Evolutionary conservation across 2,888 invertebrate genomes (phyloP).

Genomic region (Ischnura elegans): DNA sequence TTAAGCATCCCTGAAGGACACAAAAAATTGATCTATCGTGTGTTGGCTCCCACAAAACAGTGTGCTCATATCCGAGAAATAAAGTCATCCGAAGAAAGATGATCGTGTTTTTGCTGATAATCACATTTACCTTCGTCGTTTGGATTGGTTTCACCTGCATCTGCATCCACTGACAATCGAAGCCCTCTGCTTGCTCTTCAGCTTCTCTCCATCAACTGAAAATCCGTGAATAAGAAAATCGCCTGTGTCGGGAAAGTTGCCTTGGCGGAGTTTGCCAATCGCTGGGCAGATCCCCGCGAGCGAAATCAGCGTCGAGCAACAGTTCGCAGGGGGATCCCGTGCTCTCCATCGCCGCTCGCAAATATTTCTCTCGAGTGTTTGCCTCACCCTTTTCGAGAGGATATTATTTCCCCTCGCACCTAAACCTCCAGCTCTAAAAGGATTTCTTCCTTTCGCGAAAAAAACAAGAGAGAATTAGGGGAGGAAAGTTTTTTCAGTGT

Average conservation of each 20-base stretch:
- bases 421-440: constrained; percentile 35
- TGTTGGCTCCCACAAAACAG: neutral
- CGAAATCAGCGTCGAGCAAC: no score
- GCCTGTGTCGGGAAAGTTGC: neutral
- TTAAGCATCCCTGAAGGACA: neutral
- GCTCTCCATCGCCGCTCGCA: neutral
- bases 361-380: neutral
- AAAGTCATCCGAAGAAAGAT: neutral
- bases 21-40: neutral
- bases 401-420: constrained; percentile 11
- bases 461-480: constrained; percentile 13
- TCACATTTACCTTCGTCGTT: neutral
- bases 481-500: constrained; percentile 6
- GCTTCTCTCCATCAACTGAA: neutral
- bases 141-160: constrained; percentile 39
- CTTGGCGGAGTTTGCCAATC: no score
- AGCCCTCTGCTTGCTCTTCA: neutral
- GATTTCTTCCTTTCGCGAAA: constrained; percentile 10
- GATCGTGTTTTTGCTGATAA: constrained; percentile 3
- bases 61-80: neutral
- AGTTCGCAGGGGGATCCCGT: neutral
- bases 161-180: constrained; percentile 31
- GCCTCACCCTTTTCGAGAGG: neutral
- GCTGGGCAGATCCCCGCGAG: no score
- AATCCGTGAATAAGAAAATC: neutral